A percentile compares a stretch with the other conserved stretches of the same genome.
Evolutionary conservation across 2,797 vertebrate species (phyloP).

Genomic region (Scolopax bukidnonensis): DNA sequence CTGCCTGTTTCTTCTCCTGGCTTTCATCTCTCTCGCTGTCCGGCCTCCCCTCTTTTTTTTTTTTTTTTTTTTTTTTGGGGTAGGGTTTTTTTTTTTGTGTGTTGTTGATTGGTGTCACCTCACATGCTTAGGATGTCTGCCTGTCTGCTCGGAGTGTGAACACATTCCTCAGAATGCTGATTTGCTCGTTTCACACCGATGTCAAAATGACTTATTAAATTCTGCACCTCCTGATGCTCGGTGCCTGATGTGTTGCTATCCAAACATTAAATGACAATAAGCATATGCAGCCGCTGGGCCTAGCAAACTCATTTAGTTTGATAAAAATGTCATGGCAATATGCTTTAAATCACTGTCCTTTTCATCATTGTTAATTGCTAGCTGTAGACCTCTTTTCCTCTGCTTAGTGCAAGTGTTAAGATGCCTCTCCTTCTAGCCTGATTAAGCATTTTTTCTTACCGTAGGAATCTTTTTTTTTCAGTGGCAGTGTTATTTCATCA

Average conservation of each 20-base stretch:
- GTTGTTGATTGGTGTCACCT: slow-evolving; percentile 83
- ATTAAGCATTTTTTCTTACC: slow-evolving; percentile 75
- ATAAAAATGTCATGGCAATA: slow-evolving; percentile 82
- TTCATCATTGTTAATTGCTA: slow-evolving; percentile 82
- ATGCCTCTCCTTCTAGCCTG: slow-evolving; percentile 71
- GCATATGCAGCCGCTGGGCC: slow-evolving; percentile 80
- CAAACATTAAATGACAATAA: slow-evolving; percentile 83
- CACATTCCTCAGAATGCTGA: slow-evolving; percentile 81
- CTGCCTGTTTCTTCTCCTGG: slow-evolving; percentile 65
- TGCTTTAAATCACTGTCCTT: slow-evolving; percentile 80
- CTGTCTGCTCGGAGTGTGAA: slow-evolving; percentile 83
- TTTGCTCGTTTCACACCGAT: slow-evolving; percentile 82
- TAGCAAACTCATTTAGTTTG: slow-evolving; percentile 80
- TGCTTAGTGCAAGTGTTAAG: slow-evolving; percentile 71
- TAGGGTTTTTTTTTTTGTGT: slow-evolving; percentile 68
- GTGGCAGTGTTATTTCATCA: slow-evolving; percentile 82
- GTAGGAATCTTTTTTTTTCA: slow-evolving; percentile 72
- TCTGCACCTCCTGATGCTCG: slow-evolving; percentile 74
- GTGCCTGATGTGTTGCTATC: slow-evolving; percentile 79
- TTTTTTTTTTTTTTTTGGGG: slow-evolving; percentile 69
- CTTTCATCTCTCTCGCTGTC: slow-evolving; percentile 70
- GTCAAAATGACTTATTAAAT: slow-evolving; percentile 84
- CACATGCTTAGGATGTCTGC: slow-evolving; percentile 79
- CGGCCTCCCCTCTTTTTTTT: neutral
- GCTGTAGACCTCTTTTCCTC: slow-evolving; percentile 70